phyloP scores from a whole-genome alignment of 2,888 invertebrate genomes.

The Orchesellides sinensis region DNA sequence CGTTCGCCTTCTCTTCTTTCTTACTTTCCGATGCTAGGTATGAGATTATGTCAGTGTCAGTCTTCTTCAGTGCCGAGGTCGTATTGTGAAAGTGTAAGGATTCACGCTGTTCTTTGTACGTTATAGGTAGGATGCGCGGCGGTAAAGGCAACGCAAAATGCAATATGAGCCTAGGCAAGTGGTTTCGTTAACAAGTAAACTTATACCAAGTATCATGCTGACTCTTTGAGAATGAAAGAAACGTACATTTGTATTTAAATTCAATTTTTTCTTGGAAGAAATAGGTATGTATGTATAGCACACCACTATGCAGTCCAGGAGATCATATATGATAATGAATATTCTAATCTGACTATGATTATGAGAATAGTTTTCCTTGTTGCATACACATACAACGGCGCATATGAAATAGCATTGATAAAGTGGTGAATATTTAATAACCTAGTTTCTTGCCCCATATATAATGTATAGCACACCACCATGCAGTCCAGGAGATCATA shows the following conservation, averaged over 20 bases:
- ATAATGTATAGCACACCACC: no score
- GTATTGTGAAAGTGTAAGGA: constrained; percentile 59
- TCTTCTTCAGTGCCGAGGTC: constrained; percentile 48
- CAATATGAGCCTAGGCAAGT: background rate
- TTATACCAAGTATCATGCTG: background rate
- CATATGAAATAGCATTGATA: no score
- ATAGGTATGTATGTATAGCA: no score
- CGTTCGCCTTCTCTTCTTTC: constrained; percentile 14
- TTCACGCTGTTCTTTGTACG: constrained; percentile 56
- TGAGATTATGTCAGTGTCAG: constrained; percentile 23
- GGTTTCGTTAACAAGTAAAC: background rate
- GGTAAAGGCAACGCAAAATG: background rate
- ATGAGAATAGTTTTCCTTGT: no score
- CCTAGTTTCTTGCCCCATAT: background rate
- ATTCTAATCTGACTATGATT: no score
- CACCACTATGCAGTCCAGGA: no score
- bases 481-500: no score
- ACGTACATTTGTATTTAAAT: background rate
- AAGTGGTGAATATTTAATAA: no score
- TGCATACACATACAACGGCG: no score
- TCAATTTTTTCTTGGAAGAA: no score
- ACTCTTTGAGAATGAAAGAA: background rate
- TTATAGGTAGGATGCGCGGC: background rate
- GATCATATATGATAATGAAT: no score
- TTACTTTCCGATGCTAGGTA: constrained; percentile 1